Conservation (phyloP, 2,797 vertebrate species). For the Dermochelys coriacea region DNA sequence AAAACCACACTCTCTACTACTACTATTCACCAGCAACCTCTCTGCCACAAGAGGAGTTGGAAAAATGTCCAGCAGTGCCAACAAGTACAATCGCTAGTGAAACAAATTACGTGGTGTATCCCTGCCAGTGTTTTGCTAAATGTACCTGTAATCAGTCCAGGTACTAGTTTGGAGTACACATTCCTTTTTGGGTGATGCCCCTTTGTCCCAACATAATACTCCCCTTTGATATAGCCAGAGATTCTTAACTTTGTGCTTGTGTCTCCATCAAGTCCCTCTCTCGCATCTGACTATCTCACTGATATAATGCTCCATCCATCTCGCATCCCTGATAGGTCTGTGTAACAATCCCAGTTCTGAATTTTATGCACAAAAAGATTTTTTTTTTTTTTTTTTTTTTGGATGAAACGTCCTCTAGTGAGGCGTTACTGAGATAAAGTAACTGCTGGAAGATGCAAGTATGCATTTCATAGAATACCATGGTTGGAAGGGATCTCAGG, state of each 20-base stretch:
- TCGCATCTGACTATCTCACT: neutral
- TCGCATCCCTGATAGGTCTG: neutral
- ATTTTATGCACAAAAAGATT: neutral
- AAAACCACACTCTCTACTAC: neutral
- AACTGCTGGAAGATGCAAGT: neutral
- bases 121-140: neutral
- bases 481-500: too few species aligned
- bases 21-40: neutral
- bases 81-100: neutral
- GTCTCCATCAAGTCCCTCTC: neutral
- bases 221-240: neutral
- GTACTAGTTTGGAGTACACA: neutral
- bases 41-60: neutral
- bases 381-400: neutral
- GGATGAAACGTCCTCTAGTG: neutral
- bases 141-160: neutral
- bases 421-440: neutral
- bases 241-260: neutral
- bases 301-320: neutral
- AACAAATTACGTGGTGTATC: neutral
- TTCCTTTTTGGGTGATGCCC: neutral
- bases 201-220: neutral
- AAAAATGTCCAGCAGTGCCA: neutral
- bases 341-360: neutral
- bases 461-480: too few species aligned